Conservation (phyloP, 2,113 vertebrate species). For the Rhinichthys klamathensis region DNA sequence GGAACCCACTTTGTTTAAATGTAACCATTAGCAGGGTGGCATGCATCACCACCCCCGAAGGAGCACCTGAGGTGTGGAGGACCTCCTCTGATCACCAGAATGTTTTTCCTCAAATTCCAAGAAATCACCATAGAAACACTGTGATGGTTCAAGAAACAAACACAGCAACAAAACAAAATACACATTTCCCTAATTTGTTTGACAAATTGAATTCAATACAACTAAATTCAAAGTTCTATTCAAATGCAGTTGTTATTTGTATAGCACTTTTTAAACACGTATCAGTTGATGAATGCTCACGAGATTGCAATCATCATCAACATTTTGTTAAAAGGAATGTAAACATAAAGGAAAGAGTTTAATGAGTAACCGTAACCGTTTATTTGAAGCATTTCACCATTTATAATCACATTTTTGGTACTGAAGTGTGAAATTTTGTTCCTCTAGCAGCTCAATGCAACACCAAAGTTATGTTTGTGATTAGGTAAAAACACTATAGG, state of each 20-base stretch:
- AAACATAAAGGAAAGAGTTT: no score
- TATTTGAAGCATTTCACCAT: no score
- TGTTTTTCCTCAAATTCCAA: background rate
- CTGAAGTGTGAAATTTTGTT: no score
- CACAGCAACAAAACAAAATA: constrained; percentile 1
- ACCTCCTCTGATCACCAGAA: constrained; percentile 3
- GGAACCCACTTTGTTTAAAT: background rate
- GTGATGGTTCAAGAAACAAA: background rate
- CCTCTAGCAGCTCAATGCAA: no score
- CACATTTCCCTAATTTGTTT: background rate
- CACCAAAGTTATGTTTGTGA: background rate
- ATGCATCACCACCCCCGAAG: background rate
- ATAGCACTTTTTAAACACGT: background rate
- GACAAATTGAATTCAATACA: background rate
- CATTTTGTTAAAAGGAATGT: no score
- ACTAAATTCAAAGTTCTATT: background rate
- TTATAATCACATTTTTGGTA: no score
- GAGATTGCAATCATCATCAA: background rate
- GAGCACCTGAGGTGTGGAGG: background rate
- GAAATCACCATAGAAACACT: background rate
- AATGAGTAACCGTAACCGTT: no score
- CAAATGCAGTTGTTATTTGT: background rate
- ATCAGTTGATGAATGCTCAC: background rate
- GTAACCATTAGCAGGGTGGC: background rate
- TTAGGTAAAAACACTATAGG: background rate